A percentile compares a stretch with the other conserved stretches of the same genome.
Evolutionary conservation across 30 jellyfish, hydroid and myxozoan genomes (phyloP).

Genomic region (Sanderia malayensis): DNA sequence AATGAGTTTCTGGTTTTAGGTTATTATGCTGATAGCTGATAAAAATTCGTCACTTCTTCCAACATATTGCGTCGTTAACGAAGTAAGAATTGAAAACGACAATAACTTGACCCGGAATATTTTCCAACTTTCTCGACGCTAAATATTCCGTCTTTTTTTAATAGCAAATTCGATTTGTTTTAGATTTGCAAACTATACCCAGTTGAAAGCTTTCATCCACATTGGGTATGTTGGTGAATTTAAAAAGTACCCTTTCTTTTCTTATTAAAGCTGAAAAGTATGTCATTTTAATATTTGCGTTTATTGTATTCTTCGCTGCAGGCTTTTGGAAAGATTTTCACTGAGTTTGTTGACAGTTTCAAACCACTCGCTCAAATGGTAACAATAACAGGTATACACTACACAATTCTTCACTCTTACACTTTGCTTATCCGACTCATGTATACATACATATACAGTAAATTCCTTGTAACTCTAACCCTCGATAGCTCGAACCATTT

Average conservation of each 20-base stretch:
- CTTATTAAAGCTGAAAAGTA: too few relatives aligned
- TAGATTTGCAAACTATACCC: constrained; percentile 94
- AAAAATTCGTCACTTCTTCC: constrained; percentile 85
- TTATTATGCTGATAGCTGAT: constrained; percentile 64
- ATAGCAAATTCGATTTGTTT: too few relatives aligned
- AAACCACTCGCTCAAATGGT: constrained; percentile 97
- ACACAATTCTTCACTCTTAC: too few relatives aligned
- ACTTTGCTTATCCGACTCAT: too few relatives aligned
- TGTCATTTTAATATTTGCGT: too few relatives aligned
- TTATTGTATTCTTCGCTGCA: constrained; percentile 3
- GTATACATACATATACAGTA: too few relatives aligned
- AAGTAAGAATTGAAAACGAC: constrained; percentile 46
- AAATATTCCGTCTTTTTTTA: too few relatives aligned
- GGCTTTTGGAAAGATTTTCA: constrained; percentile 89
- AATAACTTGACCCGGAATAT: too few relatives aligned
- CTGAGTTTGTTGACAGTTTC: constrained; percentile 65
- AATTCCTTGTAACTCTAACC: too few relatives aligned
- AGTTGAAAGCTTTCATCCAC: constrained; percentile 88
- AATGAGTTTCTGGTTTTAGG: constrained; percentile 55
- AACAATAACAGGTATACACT: constrained; percentile 77
- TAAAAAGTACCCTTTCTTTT: too few relatives aligned
- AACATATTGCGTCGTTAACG: constrained; percentile 81
- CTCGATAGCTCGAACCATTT: too few relatives aligned
- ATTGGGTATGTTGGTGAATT: constrained; percentile 97
- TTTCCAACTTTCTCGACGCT: too few relatives aligned